Base-by-base conservation (phyloP, 2,888 invertebrate genomes). In the Neelides folsomi region DNA sequence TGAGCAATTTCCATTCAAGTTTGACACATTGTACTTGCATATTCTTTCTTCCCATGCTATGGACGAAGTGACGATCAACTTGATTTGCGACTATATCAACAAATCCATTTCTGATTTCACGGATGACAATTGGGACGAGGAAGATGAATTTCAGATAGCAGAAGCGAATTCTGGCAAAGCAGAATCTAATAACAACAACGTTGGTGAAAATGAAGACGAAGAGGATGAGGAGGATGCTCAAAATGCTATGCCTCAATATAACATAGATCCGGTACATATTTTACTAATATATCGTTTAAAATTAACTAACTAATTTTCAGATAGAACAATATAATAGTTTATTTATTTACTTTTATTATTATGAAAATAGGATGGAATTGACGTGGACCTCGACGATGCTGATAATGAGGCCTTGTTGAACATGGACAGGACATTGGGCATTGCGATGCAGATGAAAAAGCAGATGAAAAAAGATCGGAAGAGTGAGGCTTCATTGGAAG, bases 121-220 rank as follows among this genome's bases (percentile, higher is more conserved):
- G 37, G 55, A 59, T 39, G 55, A 54, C 5, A 47, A 47, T 42
- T 45, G 59, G 7, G 38, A 39, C 2, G 57, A 56, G 37, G 58
- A 56, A 8, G 41, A 46, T 12, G 50, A 59, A n/a, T 55, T 56
- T 39, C 34, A 36, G 9, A 36, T 62, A 37, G 58, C 55, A 9
- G 56, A 57, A 12, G 52, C 49, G 10, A 54, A 58, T 41, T 59
- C 59, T 39, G 42, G 51, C 19, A 55, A 52, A 1, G 51, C 45
- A 4, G 50, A 52, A n/a, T 45, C 46, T 16, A 54, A 46, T 18
- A 55, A 39, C 2, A 51, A 49, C 5, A 53, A 51, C 10, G 52
- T 49, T 16, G 52, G 52, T 27, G 55, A 49, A 1, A 51, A 53
- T 12, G 49, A 49, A 40, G 42, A 49, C 36, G 48, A 51, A 19